Evolutionary conservation across 2,113 vertebrate genomes (phyloP), one percentile per base, ranked within the genome.

Genomic region (Thermophis baileyi): DNA sequence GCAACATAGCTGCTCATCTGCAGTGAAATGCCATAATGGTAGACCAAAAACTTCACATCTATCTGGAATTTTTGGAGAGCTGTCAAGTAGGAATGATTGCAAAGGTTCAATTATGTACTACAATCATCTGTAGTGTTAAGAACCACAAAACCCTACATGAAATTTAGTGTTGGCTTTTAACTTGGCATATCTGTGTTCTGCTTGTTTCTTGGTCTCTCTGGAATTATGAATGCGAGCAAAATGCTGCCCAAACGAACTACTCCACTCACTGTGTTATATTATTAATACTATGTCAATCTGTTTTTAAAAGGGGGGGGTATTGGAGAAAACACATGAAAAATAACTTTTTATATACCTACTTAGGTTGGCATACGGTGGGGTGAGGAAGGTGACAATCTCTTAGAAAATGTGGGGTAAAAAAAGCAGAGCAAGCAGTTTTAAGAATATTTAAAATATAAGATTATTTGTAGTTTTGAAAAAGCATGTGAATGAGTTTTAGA

Each of bases 131-230:
- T 81, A 81, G 74, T 69, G 30, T 69, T 69, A 10, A 93, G 92
- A 95, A 47, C n/a, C 89, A 47, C 47, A 90, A 94, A 81, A 46
- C 54, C 0, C 27, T 53, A 51, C 88, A 60, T 54, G 91, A 54
- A 93, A 94, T 69, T 49, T 63, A 94, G 50, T 5, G 54, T 46
- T 86, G 89, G 91, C 49, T 54, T 49, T 89, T 91, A 30, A 93
- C 12, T 30, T 8, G 4, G 16, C 53, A 18, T 51, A 94, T 22
- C 9, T 44, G 91, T 81, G 8, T 89, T 95, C 53, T 91, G 44
- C n/a, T 81, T 87, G 22, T 74, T 87, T 6, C n/a, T 88, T 22
- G 25, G 40, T 46, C 53, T 25, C 87, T 85, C n/a, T 94, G 47
- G 94, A 91, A 16, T 87, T 93, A 53, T 7, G 54, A 47, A 57